A percentile compares a stretch with the other conserved stretches of the same genome.
phyloP scores from a whole-genome alignment of 2,888 invertebrate species.

The Choreutis nemorana region DNA sequence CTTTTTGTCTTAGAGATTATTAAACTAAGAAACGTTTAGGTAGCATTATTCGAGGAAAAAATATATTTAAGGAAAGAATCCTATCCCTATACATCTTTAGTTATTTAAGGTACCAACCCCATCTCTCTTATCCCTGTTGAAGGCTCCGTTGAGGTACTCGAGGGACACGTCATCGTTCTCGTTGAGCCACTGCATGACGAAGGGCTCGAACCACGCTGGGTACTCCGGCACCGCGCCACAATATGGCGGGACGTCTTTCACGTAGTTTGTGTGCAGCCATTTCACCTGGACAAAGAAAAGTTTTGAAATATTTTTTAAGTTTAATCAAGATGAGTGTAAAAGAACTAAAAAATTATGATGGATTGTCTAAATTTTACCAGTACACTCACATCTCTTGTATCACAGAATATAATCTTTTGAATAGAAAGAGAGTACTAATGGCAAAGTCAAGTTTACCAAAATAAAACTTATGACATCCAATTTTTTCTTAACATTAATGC shows the following conservation, averaged over 20 bases:
- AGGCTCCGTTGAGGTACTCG: conserved; percentile 98
- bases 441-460: too few species aligned
- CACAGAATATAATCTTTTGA: too few species aligned
- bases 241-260: conserved; percentile 96
- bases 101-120: conserved; percentile 79
- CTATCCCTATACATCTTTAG: background rate
- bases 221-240: conserved; percentile 98
- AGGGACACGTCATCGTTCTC: conserved; percentile 99
- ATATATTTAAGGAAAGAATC: background rate
- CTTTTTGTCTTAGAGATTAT: background rate
- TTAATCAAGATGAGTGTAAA: background rate
- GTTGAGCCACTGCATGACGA: conserved; percentile 99
- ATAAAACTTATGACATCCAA: too few species aligned
- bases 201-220: conserved; percentile 99
- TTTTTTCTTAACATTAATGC: too few species aligned
- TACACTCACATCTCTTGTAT: too few species aligned
- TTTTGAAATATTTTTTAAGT: background rate
- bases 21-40: background rate
- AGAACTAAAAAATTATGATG: background rate
- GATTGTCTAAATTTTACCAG: too few species aligned
- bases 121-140: conserved; percentile 95
- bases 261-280: conserved; percentile 98
- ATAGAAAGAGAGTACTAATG: too few species aligned
- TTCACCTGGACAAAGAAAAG: conserved; percentile 72
- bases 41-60: conserved; percentile 1